Base-by-base conservation (phyloP, 2,797 vertebrate genomes). In the Gallinago solitaria region DNA sequence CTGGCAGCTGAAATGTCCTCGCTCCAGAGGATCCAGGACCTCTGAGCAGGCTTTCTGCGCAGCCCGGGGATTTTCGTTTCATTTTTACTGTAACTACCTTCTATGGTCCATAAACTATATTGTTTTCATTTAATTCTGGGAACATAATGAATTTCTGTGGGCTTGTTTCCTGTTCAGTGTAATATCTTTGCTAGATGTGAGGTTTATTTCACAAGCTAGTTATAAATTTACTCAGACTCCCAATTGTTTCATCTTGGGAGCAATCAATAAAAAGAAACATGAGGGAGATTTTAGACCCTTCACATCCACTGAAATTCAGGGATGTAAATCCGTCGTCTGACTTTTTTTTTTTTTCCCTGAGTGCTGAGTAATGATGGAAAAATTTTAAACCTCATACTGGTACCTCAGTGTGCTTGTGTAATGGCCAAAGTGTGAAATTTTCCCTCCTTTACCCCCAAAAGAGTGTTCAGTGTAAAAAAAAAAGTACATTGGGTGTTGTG, bases 61-160 rank as follows among this genome's bases (percentile, higher is more conserved):
- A 81, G 39, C 48, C 47, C 6, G 1, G 85, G 92, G 93, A 77
- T 94, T 95, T 94, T 79, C 0, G 2, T 85, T 95, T 94, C 92
- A 74, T 94, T 96, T 84, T 87, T 91, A 54, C 94, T 91, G 83
- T 97, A 96, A 95, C 94, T 92, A 81, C 87, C 57, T 95, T 82
- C 94, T 93, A 28, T 91, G 92, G 76, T 94, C 95, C 91, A 97
- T 96, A 97, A 97, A 96, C 90, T 80, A 85, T 78, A 95, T 92
- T 96, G 86, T 96, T 97, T 97, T 96, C 91, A 95, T 97, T 97
- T 95, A 95, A 95, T 95, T 97, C 96, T 87, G 85, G 87, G 91
- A 94, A 95, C 89, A 74, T 95, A 97, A 97, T 97, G 94, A 96
- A 95, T 95, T 96, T 95, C 94, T 97, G 93, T 61, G 95, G 89